Conservation (phyloP, 2,113 vertebrate genomes). For the Myxocyprinus asiaticus region DNA sequence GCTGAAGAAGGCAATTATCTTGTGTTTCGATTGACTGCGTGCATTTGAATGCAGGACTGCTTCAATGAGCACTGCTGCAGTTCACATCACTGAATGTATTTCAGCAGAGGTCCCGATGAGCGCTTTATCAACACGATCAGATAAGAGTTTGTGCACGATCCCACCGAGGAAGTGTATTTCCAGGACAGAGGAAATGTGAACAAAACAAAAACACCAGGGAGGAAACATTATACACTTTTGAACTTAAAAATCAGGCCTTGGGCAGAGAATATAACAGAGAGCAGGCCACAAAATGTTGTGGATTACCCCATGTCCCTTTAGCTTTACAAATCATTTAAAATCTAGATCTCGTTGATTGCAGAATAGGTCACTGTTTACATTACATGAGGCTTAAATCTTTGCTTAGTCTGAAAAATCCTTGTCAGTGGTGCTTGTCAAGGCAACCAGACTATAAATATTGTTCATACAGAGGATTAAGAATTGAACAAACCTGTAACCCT, state of each 20-base stretch:
- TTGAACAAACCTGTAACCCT: too few relatives aligned
- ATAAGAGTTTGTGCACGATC: slow-evolving; percentile 36
- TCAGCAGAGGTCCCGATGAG: slow-evolving; percentile 32
- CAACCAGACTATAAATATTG: too few relatives aligned
- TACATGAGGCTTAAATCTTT: too few relatives aligned
- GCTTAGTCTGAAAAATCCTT: too few relatives aligned
- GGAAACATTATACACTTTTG: not conserved
- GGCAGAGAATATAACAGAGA: not conserved
- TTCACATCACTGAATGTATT: not conserved
- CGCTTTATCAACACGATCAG: slow-evolving; percentile 36
- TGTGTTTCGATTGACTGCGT: slow-evolving; percentile 29
- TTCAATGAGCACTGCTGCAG: slow-evolving; percentile 3
- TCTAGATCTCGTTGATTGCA: not conserved
- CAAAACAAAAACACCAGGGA: slow-evolving; percentile 39
- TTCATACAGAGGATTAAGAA: too few relatives aligned
- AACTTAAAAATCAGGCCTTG: not conserved
- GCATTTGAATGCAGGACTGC: slow-evolving; percentile 33
- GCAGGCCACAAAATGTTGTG: not conserved
- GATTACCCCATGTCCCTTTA: not conserved
- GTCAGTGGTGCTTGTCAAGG: too few relatives aligned
- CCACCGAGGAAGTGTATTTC: slow-evolving; percentile 49
- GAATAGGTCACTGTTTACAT: not conserved
- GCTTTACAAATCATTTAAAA: not conserved
- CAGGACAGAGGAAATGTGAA: slow-evolving; percentile 46
- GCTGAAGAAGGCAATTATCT: slow-evolving; percentile 50